Conservation (phyloP, 2,113 vertebrate species). For the Tauraco erythrolophus region DNA sequence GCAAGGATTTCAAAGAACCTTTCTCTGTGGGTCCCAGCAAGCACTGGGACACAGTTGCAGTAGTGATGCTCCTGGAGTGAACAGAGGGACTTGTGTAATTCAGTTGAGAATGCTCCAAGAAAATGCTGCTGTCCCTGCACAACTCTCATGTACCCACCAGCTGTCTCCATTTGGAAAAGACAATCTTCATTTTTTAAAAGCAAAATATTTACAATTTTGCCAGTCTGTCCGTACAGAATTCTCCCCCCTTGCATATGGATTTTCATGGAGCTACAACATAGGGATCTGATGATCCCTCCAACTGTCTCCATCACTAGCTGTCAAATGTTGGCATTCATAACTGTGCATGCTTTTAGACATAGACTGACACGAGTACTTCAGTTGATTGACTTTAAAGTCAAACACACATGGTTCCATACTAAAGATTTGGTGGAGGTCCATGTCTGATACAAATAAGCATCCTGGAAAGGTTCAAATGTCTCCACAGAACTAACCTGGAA, state of each 20-base stretch:
- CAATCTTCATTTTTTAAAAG: not conserved
- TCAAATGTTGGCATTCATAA: not conserved
- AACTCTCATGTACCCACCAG: conserved; percentile 7
- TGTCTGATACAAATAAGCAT: not conserved
- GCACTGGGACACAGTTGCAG: not conserved
- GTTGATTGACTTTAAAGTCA: conserved; percentile 7
- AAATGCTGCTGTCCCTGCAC: conserved; percentile 12
- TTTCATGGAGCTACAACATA: not conserved
- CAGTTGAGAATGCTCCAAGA: not conserved
- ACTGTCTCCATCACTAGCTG: not conserved
- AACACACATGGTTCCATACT: not conserved
- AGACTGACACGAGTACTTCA: not conserved
- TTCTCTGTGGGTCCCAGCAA: not conserved
- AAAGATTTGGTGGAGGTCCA: not conserved
- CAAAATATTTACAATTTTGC: conserved; percentile 60
- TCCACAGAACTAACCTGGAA: not conserved
- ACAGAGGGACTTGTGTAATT: conserved; percentile 6
- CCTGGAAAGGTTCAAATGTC: not conserved
- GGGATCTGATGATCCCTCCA: not conserved
- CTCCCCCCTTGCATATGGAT: not conserved
- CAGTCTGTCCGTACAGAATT: conserved; percentile 31
- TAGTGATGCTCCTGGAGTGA: not conserved
- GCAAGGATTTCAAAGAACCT: conserved; percentile 21
- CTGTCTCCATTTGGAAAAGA: conserved; percentile 45
- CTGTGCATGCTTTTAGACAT: not conserved